Conservation (phyloP, 1,140 invertebrate genomes). For the Drosophila varians region DNA sequence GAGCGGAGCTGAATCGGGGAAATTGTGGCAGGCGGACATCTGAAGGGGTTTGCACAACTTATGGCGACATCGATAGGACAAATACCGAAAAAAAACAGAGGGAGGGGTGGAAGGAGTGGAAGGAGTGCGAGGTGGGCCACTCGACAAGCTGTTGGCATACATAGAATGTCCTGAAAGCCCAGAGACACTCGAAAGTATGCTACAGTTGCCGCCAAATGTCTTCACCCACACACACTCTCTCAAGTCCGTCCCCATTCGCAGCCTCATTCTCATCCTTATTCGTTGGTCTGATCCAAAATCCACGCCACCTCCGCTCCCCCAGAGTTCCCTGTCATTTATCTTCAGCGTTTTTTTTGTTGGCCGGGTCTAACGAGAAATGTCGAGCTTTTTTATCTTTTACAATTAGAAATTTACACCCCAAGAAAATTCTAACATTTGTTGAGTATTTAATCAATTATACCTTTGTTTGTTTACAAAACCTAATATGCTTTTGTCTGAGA, state of each 20-base stretch:
- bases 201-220: constrained; percentile 70
- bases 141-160: constrained; percentile 79
- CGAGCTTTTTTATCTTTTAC: constrained; percentile 74
- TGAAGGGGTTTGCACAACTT: constrained; percentile 72
- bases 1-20: constrained; percentile 19
- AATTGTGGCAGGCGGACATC: constrained; percentile 47
- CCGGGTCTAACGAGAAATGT: constrained; percentile 60
- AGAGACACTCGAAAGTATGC: constrained; percentile 78
- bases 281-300: constrained; percentile 32
- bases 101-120: neutral
- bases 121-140: constrained; percentile 43
- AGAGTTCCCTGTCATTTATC: constrained; percentile 73
- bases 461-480: neutral
- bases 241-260: neutral
- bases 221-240: constrained; percentile 12
- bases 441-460: neutral
- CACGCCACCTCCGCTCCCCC: constrained; percentile 15
- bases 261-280: constrained; percentile 20
- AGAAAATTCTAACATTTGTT: neutral
- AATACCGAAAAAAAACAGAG: constrained; percentile 51
- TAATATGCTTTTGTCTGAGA: neutral
- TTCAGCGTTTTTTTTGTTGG: constrained; percentile 43
- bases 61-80: constrained; percentile 80
- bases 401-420: constrained; percentile 58
- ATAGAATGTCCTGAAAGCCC: constrained; percentile 67